phyloP scores from a whole-genome alignment of 1,140 invertebrate species.

The Drosophila setifemur region DNA sequence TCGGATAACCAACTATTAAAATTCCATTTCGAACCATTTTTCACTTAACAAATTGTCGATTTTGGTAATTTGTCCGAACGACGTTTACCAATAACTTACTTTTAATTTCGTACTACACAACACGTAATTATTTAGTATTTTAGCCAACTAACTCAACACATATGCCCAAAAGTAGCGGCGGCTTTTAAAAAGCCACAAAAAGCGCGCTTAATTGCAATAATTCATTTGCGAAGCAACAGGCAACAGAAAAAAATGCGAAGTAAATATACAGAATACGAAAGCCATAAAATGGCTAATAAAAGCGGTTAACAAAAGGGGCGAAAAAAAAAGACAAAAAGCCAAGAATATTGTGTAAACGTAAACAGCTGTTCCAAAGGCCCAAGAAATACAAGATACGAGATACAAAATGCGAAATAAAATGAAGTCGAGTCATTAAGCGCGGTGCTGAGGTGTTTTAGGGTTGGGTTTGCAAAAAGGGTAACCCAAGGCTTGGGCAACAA shows the following conservation, averaged over 20 bases:
- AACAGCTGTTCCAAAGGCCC: slow-evolving; percentile 57
- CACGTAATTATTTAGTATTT: slow-evolving; percentile 72
- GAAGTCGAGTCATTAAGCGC: slow-evolving; percentile 48
- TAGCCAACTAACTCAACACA: slow-evolving; percentile 64
- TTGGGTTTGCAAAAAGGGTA: slow-evolving; percentile 4
- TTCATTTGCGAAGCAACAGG: slow-evolving; percentile 56
- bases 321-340: slow-evolving; percentile 27
- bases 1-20: slow-evolving; percentile 21
- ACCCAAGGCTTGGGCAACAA: slow-evolving; percentile 20
- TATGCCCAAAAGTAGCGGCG: slow-evolving; percentile 58
- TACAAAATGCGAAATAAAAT: slow-evolving; percentile 43
- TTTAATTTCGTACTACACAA: slow-evolving; percentile 45
- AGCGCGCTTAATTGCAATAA: slow-evolving; percentile 74
- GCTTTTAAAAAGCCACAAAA: slow-evolving; percentile 73
- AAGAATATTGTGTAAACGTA: slow-evolving; percentile 65
- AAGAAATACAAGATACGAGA: not conserved
- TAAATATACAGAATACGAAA: slow-evolving; percentile 60
- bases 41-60: slow-evolving; percentile 24
- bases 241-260: slow-evolving; percentile 18
- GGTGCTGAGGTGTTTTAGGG: slow-evolving; percentile 22
- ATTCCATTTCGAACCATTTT: slow-evolving; percentile 16
- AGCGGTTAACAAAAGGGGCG: slow-evolving; percentile 31
- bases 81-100: slow-evolving; percentile 39
- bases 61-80: slow-evolving; percentile 6
- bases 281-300: slow-evolving; percentile 74